Percentiles rank a stretch among this genome's conserved stretches.
These are phyloP conservation scores for Melinaea menophilus DNA, from an alignment of 2,888 invertebrate species.

Conservation along the genomic window DNA sequence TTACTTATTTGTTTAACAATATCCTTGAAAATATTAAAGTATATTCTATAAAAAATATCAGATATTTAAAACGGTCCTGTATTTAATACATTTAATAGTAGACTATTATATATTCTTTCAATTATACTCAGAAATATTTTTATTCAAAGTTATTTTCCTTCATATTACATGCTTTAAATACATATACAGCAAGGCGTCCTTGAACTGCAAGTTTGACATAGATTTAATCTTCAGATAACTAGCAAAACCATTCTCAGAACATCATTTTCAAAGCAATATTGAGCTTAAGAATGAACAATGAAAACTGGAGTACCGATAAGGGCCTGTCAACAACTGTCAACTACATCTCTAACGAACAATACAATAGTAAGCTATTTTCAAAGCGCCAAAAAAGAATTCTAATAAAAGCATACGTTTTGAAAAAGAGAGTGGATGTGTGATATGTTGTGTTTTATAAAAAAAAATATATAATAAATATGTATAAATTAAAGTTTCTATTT, in stretches of 20 bases:
- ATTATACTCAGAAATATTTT: no score
- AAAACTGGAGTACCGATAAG: constrained; percentile 21
- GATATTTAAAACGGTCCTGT: no score
- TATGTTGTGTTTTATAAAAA: not conserved
- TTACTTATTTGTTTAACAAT: no score
- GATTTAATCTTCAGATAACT: constrained; percentile 14
- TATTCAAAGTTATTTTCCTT: no score
- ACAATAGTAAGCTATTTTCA: constrained; percentile 13
- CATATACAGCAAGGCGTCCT: not conserved
- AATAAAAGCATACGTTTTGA: constrained; percentile 6
- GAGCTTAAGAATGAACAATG: constrained; percentile 16
- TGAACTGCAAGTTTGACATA: not conserved
- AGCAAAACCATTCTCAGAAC: constrained; percentile 9
- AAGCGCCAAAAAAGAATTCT: constrained; percentile 6
- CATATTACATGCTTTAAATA: not conserved
- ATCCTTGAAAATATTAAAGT: no score
- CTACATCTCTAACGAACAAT: constrained; percentile 10
- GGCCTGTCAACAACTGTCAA: constrained; percentile 18
- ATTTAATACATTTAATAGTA: no score
- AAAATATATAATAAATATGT: no score
- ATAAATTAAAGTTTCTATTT: no score
- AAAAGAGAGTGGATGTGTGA: not conserved
- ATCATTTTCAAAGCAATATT: constrained; percentile 18
- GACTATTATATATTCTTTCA: no score
- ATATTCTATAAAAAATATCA: no score